phyloP scores from a whole-genome alignment of 2,888 invertebrate genomes.

The Eupithecia subfuscata region DNA sequence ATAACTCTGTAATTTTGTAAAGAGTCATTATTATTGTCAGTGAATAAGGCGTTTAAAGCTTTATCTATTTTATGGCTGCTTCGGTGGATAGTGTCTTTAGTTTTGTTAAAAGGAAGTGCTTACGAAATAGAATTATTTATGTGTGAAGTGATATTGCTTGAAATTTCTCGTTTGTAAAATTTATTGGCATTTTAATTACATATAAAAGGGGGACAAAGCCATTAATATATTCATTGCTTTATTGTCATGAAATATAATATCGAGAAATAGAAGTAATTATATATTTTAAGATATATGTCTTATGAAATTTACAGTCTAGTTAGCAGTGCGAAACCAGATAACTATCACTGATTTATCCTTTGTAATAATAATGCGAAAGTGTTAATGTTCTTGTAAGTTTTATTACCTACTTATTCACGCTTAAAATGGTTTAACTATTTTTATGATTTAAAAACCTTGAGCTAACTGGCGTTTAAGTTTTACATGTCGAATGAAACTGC shows the following conservation, averaged over 20 bases:
- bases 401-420: constrained; percentile 27
- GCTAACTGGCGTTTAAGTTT: background rate
- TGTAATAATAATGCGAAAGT: constrained; percentile 15
- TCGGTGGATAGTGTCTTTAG: constrained; percentile 16
- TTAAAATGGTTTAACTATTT: constrained; percentile 8
- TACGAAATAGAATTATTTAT: constrained; percentile 37
- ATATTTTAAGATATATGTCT: constrained; percentile 25
- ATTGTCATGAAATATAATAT: constrained; percentile 36
- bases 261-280: constrained; percentile 24
- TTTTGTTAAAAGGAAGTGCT: constrained; percentile 37
- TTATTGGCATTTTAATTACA: constrained; percentile 38
- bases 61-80: constrained; percentile 8
- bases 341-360: constrained; percentile 19
- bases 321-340: constrained; percentile 16
- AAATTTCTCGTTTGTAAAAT: constrained; percentile 38
- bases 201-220: constrained; percentile 35
- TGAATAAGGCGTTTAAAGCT: background rate
- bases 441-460: background rate
- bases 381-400: constrained; percentile 13
- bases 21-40: background rate
- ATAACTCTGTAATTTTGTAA: background rate
- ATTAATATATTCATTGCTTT: constrained; percentile 35
- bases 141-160: constrained; percentile 36
- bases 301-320: constrained; percentile 27
- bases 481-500: background rate